These are phyloP conservation scores for Calameuta pallipes DNA, from an alignment of 2,888 invertebrate species.

Conservation along the genomic window DNA sequence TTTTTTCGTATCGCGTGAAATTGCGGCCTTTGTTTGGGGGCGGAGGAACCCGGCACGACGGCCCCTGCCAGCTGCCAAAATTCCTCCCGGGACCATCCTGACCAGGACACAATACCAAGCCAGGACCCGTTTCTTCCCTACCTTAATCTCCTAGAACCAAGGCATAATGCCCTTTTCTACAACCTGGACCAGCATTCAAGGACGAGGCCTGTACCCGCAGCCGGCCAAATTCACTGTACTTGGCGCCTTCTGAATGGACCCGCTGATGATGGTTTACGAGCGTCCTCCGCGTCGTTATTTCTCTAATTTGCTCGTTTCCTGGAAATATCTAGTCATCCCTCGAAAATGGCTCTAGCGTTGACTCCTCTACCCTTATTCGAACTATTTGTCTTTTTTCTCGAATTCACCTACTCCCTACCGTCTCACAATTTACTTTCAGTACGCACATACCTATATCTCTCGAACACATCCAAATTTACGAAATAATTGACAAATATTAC, in stretches of 20 bases:
- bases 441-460: background rate
- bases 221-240: background rate
- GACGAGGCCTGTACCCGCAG: background rate
- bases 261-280: background rate
- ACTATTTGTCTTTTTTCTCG: background rate
- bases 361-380: background rate
- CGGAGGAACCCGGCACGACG: constrained; percentile 19
- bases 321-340: background rate
- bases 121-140: background rate
- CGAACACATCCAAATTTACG: background rate
- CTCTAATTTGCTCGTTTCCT: background rate
- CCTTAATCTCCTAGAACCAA: background rate
- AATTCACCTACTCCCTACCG: background rate
- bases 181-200: background rate
- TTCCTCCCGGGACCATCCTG: constrained; percentile 11
- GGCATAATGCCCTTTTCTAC: background rate
- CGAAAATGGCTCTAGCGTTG: background rate
- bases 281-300: background rate
- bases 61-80: constrained; percentile 22
- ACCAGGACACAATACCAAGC: background rate
- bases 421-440: background rate
- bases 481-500: too few relatives aligned
- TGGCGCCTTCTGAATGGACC: background rate
- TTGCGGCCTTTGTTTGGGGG: constrained; percentile 35
- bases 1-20: constrained; percentile 24